Evolutionary conservation across 2,888 invertebrate genomes (phyloP).

Genomic region (Eupithecia centaureata): DNA sequence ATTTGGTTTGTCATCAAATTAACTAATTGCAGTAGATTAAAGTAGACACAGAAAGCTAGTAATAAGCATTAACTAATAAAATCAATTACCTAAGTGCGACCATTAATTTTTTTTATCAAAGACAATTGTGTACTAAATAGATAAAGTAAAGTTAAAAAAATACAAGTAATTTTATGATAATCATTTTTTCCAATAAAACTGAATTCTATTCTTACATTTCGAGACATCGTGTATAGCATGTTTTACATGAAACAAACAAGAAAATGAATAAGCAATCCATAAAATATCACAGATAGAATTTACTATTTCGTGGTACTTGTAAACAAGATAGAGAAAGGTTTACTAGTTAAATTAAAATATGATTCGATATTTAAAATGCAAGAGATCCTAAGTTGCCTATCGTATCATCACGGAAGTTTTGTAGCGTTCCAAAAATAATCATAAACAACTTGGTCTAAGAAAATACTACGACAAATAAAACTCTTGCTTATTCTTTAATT

Average conservation of each 20-base stretch:
- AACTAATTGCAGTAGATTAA: no score
- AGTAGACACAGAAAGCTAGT: no score
- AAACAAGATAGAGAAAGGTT: not conserved
- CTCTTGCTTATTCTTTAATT: not conserved
- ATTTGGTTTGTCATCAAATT: no score
- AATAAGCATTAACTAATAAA: no score
- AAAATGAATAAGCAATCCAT: not conserved
- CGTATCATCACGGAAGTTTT: not conserved
- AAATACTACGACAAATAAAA: not conserved
- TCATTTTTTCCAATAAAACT: not conserved
- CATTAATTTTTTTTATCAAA: no score
- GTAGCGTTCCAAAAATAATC: not conserved
- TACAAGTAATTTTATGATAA: not conserved
- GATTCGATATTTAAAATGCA: not conserved
- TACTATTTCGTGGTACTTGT: not conserved
- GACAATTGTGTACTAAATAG: no score
- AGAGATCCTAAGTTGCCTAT: not conserved
- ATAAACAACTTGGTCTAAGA: not conserved
- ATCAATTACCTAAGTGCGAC: no score
- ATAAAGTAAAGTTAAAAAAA: no score
- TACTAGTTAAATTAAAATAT: not conserved
- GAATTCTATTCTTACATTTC: not conserved
- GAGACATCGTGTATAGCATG: not conserved
- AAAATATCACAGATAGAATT: not conserved
- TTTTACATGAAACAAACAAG: not conserved